Conservation (phyloP, 2,888 invertebrate genomes). For the Polydrusus cervinus region DNA sequence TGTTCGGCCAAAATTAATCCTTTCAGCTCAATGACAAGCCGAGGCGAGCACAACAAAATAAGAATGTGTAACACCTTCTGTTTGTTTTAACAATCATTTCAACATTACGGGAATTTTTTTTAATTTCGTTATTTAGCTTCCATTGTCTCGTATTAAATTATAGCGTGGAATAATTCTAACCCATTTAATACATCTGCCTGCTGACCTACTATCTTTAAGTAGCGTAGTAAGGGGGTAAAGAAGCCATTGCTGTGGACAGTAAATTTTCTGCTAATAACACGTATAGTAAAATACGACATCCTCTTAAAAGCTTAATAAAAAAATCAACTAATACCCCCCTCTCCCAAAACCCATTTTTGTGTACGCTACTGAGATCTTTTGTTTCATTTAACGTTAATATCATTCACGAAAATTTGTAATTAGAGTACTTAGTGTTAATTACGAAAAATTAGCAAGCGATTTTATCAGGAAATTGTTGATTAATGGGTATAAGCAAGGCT, state of each 20-base stretch:
- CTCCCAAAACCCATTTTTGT: too few relatives aligned
- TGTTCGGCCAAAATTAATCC: slow-evolving; percentile 31
- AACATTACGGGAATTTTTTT: slow-evolving; percentile 40
- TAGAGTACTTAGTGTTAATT: slow-evolving; percentile 4
- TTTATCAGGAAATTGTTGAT: slow-evolving; percentile 28
- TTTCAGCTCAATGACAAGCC: slow-evolving; percentile 35
- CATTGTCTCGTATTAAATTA: slow-evolving; percentile 48
- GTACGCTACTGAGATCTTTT: neutral
- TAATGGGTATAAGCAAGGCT: slow-evolving; percentile 29
- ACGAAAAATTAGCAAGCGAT: slow-evolving; percentile 4
- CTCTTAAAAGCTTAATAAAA: too few relatives aligned
- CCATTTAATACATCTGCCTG: slow-evolving; percentile 32
- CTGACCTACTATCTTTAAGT: slow-evolving; percentile 15
- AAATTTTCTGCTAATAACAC: too few relatives aligned
- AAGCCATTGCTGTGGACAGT: too few relatives aligned
- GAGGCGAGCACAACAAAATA: slow-evolving; percentile 29
- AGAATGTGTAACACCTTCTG: slow-evolving; percentile 29
- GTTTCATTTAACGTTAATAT: neutral
- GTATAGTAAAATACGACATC: too few relatives aligned
- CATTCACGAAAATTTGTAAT: slow-evolving; percentile 10
- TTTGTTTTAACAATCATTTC: slow-evolving; percentile 35
- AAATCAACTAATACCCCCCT: too few relatives aligned
- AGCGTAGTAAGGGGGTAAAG: too few relatives aligned
- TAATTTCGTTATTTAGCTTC: slow-evolving; percentile 34
- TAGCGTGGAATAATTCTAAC: slow-evolving; percentile 34